phyloP scores from a whole-genome alignment of 2,797 vertebrate species.

The Gymnocypris eckloni region DNA sequence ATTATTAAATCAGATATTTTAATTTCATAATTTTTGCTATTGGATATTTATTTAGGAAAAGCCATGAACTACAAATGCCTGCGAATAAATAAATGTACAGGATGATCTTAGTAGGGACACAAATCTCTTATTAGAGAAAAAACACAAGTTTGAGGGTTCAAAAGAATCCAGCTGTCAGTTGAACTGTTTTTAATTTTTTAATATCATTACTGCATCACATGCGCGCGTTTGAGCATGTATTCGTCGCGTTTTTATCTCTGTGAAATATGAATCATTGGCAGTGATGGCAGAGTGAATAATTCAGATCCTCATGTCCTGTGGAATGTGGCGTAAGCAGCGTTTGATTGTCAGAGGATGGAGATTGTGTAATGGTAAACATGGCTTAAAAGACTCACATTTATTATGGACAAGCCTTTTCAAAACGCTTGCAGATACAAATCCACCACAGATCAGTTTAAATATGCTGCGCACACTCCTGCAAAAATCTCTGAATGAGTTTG shows the following conservation, averaged over 20 bases:
- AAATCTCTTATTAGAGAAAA: constrained; percentile 16
- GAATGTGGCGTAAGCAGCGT: constrained; percentile 78
- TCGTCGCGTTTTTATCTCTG: constrained; percentile 36
- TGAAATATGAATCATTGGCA: constrained; percentile 73
- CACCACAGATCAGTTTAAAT: constrained; percentile 70
- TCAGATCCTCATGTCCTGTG: constrained; percentile 80
- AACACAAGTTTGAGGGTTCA: constrained; percentile 11
- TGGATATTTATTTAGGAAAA: neutral
- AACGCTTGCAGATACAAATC: constrained; percentile 78
- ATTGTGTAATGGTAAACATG: constrained; percentile 78
- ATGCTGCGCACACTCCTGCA: constrained; percentile 62
- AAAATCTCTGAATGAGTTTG: constrained; percentile 68
- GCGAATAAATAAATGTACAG: neutral
- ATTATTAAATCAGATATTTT: constrained; percentile 48
- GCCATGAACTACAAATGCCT: neutral
- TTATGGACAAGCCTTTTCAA: constrained; percentile 82
- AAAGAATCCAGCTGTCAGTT: neutral
- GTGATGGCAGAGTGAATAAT: constrained; percentile 85
- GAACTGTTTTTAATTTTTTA: constrained; percentile 19
- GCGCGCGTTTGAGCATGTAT: neutral
- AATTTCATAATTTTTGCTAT: neutral
- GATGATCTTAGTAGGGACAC: neutral
- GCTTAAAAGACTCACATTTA: constrained; percentile 81
- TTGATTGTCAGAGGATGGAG: constrained; percentile 77
- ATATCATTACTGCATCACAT: constrained; percentile 68